A percentile compares a stretch with the other conserved stretches of the same genome.
Conservation (phyloP, 2,797 vertebrate species). For the Chromobotia macracanthus region DNA sequence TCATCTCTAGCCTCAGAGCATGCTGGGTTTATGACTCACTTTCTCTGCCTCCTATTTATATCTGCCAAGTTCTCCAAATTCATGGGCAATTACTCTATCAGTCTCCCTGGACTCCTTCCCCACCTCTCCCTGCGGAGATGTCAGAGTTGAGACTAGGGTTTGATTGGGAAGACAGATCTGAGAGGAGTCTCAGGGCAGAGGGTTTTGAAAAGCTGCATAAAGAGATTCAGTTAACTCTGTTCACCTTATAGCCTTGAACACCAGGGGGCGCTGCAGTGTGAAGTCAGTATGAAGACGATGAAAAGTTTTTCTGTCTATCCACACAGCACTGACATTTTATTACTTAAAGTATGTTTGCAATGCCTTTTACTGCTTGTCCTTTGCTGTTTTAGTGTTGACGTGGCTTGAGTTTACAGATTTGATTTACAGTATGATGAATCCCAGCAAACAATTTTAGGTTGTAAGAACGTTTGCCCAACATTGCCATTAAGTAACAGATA, state of each 20-base stretch:
- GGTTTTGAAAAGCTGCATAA: slow-evolving; percentile 12
- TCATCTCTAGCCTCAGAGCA: slow-evolving; percentile 3
- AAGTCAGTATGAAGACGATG: not conserved
- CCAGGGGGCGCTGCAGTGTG: not conserved
- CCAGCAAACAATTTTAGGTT: too few species aligned
- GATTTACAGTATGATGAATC: not conserved
- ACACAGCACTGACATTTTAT: not conserved
- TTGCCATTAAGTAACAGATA: too few species aligned
- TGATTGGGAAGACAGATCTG: slow-evolving; percentile 15
- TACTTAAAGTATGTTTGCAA: too few species aligned
- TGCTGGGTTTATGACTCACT: slow-evolving; percentile 34
- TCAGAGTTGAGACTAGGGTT: slow-evolving; percentile 13
- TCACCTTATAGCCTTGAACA: too few species aligned
- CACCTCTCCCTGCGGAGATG: not conserved
- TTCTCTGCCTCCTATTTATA: slow-evolving; percentile 31
- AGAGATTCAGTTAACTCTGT: not conserved
- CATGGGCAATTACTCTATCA: slow-evolving; percentile 17
- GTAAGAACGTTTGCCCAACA: too few species aligned
- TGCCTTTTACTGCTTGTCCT: not conserved
- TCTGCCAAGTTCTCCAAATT: slow-evolving; percentile 29
- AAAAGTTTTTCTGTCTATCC: slow-evolving; percentile 15
- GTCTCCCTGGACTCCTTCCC: slow-evolving; percentile 20
- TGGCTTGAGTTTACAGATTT: not conserved
- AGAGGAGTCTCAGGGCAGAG: not conserved
- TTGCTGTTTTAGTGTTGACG: not conserved